Evolutionary conservation across 2,797 vertebrate genomes (phyloP).

Genomic region (Rhynchotus rufescens): DNA sequence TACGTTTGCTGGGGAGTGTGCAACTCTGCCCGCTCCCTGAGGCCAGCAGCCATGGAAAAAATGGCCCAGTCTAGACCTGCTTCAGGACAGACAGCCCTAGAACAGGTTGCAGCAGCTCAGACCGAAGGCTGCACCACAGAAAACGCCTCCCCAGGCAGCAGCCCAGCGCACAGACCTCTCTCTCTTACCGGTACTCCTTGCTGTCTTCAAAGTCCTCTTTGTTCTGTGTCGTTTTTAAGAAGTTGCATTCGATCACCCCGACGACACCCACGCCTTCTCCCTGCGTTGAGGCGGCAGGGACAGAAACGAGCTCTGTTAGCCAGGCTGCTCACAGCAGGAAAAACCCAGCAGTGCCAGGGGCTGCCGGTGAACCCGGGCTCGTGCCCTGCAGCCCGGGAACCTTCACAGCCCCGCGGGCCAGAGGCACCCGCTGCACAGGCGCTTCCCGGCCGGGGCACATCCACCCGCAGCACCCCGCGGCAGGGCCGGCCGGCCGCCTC

Average conservation of each 20-base stretch:
- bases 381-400: not conserved
- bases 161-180: not conserved
- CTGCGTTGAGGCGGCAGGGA: slow-evolving; percentile 69
- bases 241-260: slow-evolving; percentile 87
- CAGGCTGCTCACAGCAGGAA: not conserved
- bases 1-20: no score
- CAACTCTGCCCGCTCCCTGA: not conserved
- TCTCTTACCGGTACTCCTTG: slow-evolving; percentile 85
- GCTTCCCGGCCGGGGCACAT: not conserved
- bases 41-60: not conserved
- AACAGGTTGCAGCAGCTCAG: not conserved
- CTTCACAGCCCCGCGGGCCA: no score
- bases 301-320: not conserved
- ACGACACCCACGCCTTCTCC: slow-evolving; percentile 84
- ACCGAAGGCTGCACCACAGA: not conserved
- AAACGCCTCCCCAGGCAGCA: not conserved
- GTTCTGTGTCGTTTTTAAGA: slow-evolving; percentile 87
- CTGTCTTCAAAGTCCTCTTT: slow-evolving; percentile 90
- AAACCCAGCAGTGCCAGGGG: no score
- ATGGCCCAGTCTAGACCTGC: not conserved
- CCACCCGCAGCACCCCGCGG: not conserved
- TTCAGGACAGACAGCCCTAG: not conserved
- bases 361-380: not conserved
- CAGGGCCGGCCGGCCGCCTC: not conserved
- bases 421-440: not conserved